Conservation (phyloP, 2,113 vertebrate species). For the Gymnocephalus cernua region DNA sequence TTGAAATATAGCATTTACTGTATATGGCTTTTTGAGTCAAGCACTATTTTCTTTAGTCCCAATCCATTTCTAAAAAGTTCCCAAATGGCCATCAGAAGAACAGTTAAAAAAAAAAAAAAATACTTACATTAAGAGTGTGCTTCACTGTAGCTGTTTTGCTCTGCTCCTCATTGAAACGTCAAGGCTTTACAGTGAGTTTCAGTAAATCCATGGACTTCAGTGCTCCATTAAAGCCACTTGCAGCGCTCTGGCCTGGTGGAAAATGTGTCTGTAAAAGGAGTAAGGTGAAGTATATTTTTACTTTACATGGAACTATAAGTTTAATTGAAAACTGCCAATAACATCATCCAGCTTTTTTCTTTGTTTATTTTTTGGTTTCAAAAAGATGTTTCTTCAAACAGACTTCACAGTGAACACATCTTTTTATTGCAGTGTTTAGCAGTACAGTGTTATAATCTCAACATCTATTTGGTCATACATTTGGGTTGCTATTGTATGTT, state of each 20-base stretch:
- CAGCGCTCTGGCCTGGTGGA: not conserved
- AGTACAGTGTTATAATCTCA: not conserved
- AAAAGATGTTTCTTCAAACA: not conserved
- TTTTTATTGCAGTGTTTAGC: not conserved
- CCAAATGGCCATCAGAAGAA: not conserved
- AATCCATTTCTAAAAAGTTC: not conserved
- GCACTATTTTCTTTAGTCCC: not conserved
- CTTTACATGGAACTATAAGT: not conserved
- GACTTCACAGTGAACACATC: not conserved
- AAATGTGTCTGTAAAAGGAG: not conserved
- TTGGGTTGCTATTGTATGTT: conserved; percentile 10
- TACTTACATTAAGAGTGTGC: not conserved
- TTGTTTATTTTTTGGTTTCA: conserved; percentile 1
- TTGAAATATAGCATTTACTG: not conserved
- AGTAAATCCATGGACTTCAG: conserved; percentile 87
- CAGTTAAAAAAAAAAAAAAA: not conserved
- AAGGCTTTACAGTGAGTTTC: conserved; percentile 72
- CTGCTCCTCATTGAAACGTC: conserved; percentile 64
- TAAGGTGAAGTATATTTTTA: conserved; percentile 15
- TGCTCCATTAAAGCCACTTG: conserved; percentile 71
- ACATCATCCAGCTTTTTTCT: conserved; percentile 43
- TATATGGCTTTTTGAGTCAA: not conserved
- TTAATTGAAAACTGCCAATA: conserved; percentile 56
- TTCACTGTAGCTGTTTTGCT: conserved; percentile 56
- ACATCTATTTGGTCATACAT: conserved; percentile 17